Conservation (phyloP, 2,888 invertebrate species). For the Habroteleia sp. region DNA sequence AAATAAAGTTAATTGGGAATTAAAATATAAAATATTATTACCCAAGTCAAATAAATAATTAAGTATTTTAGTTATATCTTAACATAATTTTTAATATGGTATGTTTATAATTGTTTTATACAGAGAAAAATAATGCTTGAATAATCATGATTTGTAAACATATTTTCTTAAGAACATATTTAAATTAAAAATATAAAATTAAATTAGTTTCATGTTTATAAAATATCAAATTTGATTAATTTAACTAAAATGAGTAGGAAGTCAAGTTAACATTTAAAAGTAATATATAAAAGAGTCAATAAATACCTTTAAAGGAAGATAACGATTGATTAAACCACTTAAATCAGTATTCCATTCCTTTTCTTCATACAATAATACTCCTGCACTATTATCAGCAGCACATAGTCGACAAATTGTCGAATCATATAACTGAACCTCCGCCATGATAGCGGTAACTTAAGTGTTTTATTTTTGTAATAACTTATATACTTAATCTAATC, state of each 20-base stretch:
- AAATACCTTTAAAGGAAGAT: conserved; percentile 88
- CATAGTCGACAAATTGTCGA: conserved; percentile 89
- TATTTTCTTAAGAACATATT: no score
- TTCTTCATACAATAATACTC: conserved; percentile 84
- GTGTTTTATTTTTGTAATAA: not conserved
- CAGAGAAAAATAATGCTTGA: no score
- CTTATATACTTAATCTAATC: no score
- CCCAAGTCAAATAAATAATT: no score
- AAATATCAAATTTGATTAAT: not conserved
- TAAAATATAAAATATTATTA: no score
- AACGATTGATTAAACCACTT: conserved; percentile 86
- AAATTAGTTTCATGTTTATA: not conserved
- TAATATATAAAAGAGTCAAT: conserved; percentile 4
- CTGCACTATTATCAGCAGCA: conserved; percentile 87
- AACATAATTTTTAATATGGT: no score
- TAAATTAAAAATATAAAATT: no score
- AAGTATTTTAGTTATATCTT: no score
- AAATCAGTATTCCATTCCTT: conserved; percentile 85
- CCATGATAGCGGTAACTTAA: conserved; percentile 66
- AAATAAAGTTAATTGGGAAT: no score
- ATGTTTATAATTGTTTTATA: no score
- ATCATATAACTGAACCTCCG: conserved; percentile 83
- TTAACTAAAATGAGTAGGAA: conserved; percentile 36
- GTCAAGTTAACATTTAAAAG: conserved; percentile 77
- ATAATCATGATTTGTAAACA: no score